phyloP scores from a whole-genome alignment of 2,888 invertebrate genomes.

The Drosophila pseudotakahashii region DNA sequence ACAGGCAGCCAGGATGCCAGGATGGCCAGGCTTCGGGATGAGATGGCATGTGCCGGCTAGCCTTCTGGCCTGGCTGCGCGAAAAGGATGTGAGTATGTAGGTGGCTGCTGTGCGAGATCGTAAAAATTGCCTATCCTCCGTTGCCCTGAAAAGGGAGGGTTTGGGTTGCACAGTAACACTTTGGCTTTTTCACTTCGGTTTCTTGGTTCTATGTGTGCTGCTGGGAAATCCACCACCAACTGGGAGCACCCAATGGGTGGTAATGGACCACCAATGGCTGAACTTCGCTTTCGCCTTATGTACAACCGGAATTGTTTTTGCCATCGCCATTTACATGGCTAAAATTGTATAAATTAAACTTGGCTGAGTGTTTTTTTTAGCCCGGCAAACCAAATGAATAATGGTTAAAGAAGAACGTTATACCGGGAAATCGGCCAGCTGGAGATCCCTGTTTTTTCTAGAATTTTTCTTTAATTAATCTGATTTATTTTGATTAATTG shows the following conservation, averaged over 20 bases:
- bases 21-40: constrained; percentile 15
- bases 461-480: constrained; percentile 40
- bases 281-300: constrained; percentile 57
- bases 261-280: constrained; percentile 74
- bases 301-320: constrained; percentile 44
- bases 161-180: constrained; percentile 42
- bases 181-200: constrained; percentile 40
- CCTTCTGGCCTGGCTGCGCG: constrained; percentile 16
- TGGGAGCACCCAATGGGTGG: constrained; percentile 66
- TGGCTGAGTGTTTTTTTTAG: constrained; percentile 14
- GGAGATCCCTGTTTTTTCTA: constrained; percentile 28
- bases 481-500: constrained; percentile 37
- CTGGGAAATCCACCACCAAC: constrained; percentile 54
- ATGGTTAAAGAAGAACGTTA: constrained; percentile 10
- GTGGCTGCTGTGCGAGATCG: constrained; percentile 41
- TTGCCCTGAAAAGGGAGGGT: constrained; percentile 12
- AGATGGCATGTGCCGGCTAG: constrained; percentile 34
- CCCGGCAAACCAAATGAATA: constrained; percentile 38
- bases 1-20: constrained; percentile 17
- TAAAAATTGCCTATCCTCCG: constrained; percentile 41
- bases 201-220: constrained; percentile 23
- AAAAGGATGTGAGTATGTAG: constrained; percentile 43
- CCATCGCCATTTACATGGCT: constrained; percentile 41
- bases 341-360: constrained; percentile 55
- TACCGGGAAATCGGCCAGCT: constrained; percentile 46